Conservation (phyloP, 2,797 vertebrate species). For the Muraenolepis orangiensis region DNA sequence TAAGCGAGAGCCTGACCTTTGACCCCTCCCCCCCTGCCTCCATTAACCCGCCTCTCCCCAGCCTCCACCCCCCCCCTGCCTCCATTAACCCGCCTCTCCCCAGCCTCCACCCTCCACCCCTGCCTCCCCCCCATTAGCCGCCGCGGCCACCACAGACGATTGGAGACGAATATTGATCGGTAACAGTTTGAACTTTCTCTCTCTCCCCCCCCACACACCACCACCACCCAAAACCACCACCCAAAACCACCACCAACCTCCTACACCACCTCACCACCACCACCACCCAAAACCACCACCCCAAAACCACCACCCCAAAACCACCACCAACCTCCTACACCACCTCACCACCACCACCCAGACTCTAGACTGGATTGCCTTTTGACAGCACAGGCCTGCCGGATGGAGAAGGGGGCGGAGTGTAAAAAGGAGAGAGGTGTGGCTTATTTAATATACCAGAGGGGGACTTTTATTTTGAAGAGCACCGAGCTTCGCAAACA, state of each 20-base stretch:
- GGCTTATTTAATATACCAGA: too few relatives aligned
- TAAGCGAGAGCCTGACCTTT: constrained; percentile 34
- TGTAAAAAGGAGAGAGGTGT: neutral
- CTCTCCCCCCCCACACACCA: neutral
- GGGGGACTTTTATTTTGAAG: neutral
- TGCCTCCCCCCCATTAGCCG: constrained; percentile 14
- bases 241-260: too few relatives aligned
- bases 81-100: too few relatives aligned
- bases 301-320: too few relatives aligned
- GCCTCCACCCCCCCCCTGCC: constrained; percentile 17
- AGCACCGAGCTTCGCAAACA: neutral
- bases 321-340: constrained; percentile 6
- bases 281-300: too few relatives aligned
- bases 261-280: constrained; percentile 49
- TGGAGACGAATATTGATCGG: constrained; percentile 50
- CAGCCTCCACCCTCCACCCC: constrained; percentile 14
- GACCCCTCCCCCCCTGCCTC: constrained; percentile 25
- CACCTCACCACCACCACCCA: constrained; percentile 47
- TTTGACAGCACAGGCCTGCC: constrained; percentile 12
- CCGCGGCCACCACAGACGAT: constrained; percentile 39
- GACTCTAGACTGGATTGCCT: constrained; percentile 77
- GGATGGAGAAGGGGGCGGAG: neutral
- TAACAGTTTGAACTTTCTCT: constrained; percentile 46
- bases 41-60: too few relatives aligned
- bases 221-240: too few relatives aligned